Percentiles rank a stretch among this genome's conserved stretches.
Evolutionary conservation across 2,797 vertebrate genomes (phyloP).

Genomic region (Cichlasoma orientale): DNA sequence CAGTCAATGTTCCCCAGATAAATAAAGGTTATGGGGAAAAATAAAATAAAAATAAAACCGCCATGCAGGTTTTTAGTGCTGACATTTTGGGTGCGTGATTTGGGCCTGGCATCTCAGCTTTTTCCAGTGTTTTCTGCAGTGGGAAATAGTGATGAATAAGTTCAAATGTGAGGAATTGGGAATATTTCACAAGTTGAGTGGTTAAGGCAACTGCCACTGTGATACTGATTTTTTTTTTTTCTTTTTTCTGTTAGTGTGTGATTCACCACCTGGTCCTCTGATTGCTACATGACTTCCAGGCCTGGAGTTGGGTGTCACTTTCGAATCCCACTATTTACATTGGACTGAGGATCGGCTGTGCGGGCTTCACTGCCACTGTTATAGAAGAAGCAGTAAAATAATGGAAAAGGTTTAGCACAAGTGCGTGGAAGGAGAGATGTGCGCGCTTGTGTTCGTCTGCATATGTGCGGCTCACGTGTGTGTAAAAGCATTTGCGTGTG

Average conservation of each 20-base stretch:
- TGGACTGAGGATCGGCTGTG: constrained; percentile 27
- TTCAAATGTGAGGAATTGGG: constrained; percentile 58
- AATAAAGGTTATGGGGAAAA: constrained; percentile 47
- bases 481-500: constrained; percentile 34
- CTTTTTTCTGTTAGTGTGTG: constrained; percentile 12
- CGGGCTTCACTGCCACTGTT: constrained; percentile 50
- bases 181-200: constrained; percentile 52
- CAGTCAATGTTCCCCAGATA: constrained; percentile 48
- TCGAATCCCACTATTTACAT: constrained; percentile 55
- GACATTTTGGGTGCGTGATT: constrained; percentile 44
- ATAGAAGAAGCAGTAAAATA: constrained; percentile 58
- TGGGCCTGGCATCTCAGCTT: constrained; percentile 46
- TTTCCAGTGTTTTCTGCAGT: constrained; percentile 54
- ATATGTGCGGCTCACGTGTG: constrained; percentile 54
- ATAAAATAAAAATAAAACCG: constrained; percentile 34
- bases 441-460: constrained; percentile 16
- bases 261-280: constrained; percentile 50
- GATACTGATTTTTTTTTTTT: constrained; percentile 20
- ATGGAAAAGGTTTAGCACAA: constrained; percentile 56
- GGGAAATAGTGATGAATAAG: constrained; percentile 59
- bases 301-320: constrained; percentile 42
- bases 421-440: constrained; percentile 12
- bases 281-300: constrained; percentile 30
- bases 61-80: constrained; percentile 42
- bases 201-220: constrained; percentile 39